Conservation (phyloP, 1,140 invertebrate genomes). For the Pogonognathellus flavescens region DNA sequence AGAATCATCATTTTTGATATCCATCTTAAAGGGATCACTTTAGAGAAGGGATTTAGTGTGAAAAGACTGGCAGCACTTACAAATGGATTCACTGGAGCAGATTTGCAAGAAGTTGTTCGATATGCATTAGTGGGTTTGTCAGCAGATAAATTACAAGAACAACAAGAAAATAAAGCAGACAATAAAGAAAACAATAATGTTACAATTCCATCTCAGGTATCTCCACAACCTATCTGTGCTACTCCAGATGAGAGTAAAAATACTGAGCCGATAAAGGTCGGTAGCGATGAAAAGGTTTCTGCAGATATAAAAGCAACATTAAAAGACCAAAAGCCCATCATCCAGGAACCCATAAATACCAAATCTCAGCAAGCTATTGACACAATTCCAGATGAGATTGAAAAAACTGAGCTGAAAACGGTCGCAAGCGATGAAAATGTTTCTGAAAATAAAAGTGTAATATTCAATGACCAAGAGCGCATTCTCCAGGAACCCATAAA, state of each 20-base stretch:
- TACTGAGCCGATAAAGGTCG: too few relatives aligned
- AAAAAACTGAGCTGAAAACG: too few relatives aligned
- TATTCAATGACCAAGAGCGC: too few relatives aligned
- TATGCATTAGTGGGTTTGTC: background rate
- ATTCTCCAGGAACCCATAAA: too few relatives aligned
- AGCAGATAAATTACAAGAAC: background rate
- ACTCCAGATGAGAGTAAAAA: too few relatives aligned
- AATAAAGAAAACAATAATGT: too few relatives aligned
- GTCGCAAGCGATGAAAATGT: background rate
- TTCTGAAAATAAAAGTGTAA: background rate
- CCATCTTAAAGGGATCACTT: background rate
- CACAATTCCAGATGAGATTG: too few relatives aligned
- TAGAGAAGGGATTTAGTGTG: background rate
- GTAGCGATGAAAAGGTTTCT: background rate
- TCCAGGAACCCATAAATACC: too few relatives aligned
- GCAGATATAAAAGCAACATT: background rate
- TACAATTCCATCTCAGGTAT: too few relatives aligned
- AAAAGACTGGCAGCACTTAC: background rate
- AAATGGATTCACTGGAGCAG: slow-evolving; percentile 24
- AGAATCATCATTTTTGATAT: slow-evolving; percentile 6
- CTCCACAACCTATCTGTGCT: too few relatives aligned
- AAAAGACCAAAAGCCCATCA: too few relatives aligned
- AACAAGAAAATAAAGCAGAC: background rate
- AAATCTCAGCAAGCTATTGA: too few relatives aligned
- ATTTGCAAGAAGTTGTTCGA: slow-evolving; percentile 19